phyloP scores from a whole-genome alignment of 2,113 vertebrate species.

The Esox niger region DNA sequence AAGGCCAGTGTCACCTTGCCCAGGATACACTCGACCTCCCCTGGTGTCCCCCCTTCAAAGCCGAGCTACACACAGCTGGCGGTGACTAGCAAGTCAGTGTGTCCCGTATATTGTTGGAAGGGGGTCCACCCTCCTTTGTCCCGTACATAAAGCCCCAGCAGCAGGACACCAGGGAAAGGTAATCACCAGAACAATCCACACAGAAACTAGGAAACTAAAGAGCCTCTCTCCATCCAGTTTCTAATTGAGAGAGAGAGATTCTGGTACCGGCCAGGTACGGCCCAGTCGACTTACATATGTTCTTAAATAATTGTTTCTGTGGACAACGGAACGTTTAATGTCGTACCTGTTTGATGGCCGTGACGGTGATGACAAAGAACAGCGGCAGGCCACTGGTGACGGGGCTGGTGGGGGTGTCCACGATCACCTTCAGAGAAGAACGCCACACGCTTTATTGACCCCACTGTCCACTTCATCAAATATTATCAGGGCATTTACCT shows the following conservation, averaged over 20 bases:
- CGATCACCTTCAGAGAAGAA: constrained; percentile 81
- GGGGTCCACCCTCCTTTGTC: constrained; percentile 59
- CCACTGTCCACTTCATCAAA: too few species aligned
- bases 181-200: constrained; percentile 56
- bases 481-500: too few species aligned
- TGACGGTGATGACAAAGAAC: constrained; percentile 97
- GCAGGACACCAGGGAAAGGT: constrained; percentile 37
- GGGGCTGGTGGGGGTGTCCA: constrained; percentile 96
- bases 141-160: constrained; percentile 46
- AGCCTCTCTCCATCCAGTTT: too few species aligned
- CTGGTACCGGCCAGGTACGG: constrained; percentile 19
- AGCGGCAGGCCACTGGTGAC: constrained; percentile 96
- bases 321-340: too few species aligned
- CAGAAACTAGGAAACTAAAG: constrained; percentile 40
- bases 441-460: neutral
- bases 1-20: neutral
- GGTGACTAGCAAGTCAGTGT: constrained; percentile 12
- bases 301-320: too few species aligned
- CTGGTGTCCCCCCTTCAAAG: constrained; percentile 54
- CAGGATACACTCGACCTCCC: constrained; percentile 6
- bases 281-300: constrained; percentile 5
- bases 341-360: constrained; percentile 94
- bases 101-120: constrained; percentile 51
- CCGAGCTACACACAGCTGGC: constrained; percentile 20
- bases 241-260: too few species aligned